These are phyloP conservation scores for Drosophila subobscura DNA, from an alignment of 1,140 invertebrate species.

Conservation along the genomic window DNA sequence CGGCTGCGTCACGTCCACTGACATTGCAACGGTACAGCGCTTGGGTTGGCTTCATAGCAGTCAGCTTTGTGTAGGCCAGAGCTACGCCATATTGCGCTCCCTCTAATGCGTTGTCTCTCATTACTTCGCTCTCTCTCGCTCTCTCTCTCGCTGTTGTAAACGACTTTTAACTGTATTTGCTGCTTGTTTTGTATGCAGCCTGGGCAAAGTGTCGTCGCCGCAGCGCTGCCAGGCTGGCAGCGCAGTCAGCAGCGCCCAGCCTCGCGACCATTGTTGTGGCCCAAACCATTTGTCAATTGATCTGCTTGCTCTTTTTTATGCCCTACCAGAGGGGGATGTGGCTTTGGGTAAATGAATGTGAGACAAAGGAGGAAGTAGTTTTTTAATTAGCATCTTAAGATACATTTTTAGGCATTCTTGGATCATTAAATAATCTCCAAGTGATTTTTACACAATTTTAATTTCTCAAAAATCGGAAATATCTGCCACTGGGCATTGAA, in stretches of 20 bases:
- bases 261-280: conserved; percentile 51
- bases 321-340: no score
- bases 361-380: no score
- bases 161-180: conserved; percentile 48
- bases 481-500: no score
- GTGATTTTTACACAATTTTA: no score
- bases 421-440: no score
- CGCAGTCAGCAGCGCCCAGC: conserved; percentile 23
- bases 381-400: no score
- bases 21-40: conserved; percentile 63
- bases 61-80: conserved; percentile 33
- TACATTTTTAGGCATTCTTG: no score
- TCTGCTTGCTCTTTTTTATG: conserved; percentile 19
- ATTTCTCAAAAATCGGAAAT: no score
- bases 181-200: conserved; percentile 67
- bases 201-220: conserved; percentile 14
- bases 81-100: background rate
- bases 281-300: conserved; percentile 70
- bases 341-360: background rate
- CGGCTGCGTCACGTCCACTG: conserved; percentile 15
- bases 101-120: conserved; percentile 1
- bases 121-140: conserved; percentile 20
- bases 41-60: conserved; percentile 36
- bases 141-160: conserved; percentile 15
- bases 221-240: conserved; percentile 20